A percentile compares a stretch with the other conserved stretches of the same genome.
These are phyloP conservation scores for Athripsodes cinereus DNA, from an alignment of 2,888 invertebrate species.

Conservation along the genomic window DNA sequence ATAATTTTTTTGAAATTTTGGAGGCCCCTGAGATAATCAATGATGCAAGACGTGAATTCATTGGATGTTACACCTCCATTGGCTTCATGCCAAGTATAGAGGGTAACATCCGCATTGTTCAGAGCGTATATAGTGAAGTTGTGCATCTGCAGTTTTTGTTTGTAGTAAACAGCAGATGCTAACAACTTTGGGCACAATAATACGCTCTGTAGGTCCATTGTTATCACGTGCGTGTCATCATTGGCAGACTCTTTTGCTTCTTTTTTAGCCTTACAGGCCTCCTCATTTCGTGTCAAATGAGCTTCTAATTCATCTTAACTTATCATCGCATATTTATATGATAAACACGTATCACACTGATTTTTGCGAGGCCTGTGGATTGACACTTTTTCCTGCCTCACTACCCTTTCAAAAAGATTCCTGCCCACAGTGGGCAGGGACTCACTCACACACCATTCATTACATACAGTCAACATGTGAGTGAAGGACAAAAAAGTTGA, in stretches of 20 bases:
- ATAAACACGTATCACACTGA: neutral
- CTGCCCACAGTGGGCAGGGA: slow-evolving; percentile 1
- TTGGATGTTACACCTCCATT: slow-evolving; percentile 24
- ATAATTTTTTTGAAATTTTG: too few species aligned
- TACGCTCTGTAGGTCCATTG: neutral
- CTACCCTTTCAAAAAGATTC: neutral
- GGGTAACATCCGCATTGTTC: slow-evolving; percentile 9
- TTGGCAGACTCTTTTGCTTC: neutral
- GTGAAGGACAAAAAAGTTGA: slow-evolving; percentile 1
- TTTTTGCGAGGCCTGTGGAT: slow-evolving; percentile 1
- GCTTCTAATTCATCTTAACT: neutral
- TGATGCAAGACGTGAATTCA: slow-evolving; percentile 26
- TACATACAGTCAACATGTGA: neutral
- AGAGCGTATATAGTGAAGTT: slow-evolving; percentile 3
- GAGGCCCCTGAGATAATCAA: too few species aligned
- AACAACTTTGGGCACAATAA: slow-evolving; percentile 4
- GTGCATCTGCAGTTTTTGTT: slow-evolving; percentile 4
- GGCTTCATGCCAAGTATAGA: slow-evolving; percentile 23
- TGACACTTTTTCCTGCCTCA: neutral
- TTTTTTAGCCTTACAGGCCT: neutral
- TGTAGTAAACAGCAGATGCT: slow-evolving; percentile 2
- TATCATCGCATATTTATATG: neutral
- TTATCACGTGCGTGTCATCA: slow-evolving; percentile 2
- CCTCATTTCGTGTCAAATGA: neutral
- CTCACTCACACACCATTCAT: neutral